phyloP scores from a whole-genome alignment of 2,113 vertebrate genomes.

The Silurus asotus region DNA sequence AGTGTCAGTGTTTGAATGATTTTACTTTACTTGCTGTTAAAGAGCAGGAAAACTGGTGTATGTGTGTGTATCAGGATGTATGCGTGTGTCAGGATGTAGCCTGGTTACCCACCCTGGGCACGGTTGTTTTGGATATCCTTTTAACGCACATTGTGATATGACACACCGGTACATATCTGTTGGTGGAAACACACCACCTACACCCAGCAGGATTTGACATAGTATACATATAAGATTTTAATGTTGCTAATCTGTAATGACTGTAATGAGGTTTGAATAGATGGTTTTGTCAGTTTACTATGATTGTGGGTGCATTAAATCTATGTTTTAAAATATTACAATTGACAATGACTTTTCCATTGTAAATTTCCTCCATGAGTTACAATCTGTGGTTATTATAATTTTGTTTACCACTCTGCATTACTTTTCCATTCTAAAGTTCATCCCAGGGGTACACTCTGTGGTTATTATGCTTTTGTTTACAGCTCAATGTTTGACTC shows the following conservation, averaged over 20 bases:
- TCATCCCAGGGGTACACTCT: too few relatives aligned
- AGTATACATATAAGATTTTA: background rate
- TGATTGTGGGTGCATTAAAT: background rate
- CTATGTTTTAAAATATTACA: background rate
- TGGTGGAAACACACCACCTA: constrained; percentile 26
- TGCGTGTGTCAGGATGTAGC: constrained; percentile 34
- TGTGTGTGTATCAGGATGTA: background rate
- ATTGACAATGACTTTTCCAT: background rate
- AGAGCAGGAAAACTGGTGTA: constrained; percentile 36
- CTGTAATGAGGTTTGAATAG: background rate
- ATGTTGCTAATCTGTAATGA: background rate
- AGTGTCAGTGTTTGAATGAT: background rate
- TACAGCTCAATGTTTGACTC: background rate
- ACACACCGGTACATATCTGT: constrained; percentile 23
- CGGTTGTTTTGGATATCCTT: constrained; percentile 48
- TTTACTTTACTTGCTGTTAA: background rate
- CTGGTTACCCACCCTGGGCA: constrained; percentile 40
- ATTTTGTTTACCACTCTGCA: background rate
- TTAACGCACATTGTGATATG: constrained; percentile 28
- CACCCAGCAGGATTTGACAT: constrained; percentile 31
- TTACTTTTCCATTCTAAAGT: too few relatives aligned
- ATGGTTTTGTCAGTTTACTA: background rate
- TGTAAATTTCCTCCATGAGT: background rate
- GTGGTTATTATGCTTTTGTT: background rate
- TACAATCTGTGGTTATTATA: background rate